These are phyloP conservation scores for Danaus chrysippus DNA, from an alignment of 2,888 invertebrate species.

Conservation along the genomic window DNA sequence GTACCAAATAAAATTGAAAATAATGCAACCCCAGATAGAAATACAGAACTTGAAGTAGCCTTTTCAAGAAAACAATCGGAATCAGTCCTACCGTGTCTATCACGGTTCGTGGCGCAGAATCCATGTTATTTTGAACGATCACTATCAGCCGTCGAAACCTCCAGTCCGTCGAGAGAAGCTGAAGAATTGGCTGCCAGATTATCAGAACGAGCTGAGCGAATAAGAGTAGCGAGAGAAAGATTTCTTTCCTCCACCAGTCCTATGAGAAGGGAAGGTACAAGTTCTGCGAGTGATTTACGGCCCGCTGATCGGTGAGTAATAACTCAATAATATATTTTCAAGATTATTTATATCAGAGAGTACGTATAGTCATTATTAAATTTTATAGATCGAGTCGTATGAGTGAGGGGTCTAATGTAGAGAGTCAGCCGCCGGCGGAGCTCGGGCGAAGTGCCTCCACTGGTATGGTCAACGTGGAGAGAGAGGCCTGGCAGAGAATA, in stretches of 20 bases:
- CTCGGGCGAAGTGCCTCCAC: slow-evolving; percentile 87
- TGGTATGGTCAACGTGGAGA: slow-evolving; percentile 86
- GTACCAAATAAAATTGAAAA: slow-evolving; percentile 40
- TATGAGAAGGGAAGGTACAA: slow-evolving; percentile 67
- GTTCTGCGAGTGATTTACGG: slow-evolving; percentile 66
- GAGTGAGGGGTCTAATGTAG: slow-evolving; percentile 81
- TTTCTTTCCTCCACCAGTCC: slow-evolving; percentile 79
- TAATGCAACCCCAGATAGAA: neutral
- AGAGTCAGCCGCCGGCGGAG: slow-evolving; percentile 43
- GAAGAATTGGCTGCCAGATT: slow-evolving; percentile 52
- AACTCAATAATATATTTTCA: slow-evolving; percentile 1
- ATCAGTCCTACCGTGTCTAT: slow-evolving; percentile 52
- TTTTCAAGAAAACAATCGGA: slow-evolving; percentile 58
- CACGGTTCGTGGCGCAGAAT: slow-evolving; percentile 51
- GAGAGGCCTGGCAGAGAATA: slow-evolving; percentile 79
- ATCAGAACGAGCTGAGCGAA: slow-evolving; percentile 77
- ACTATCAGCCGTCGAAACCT: slow-evolving; percentile 51
- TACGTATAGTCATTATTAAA: neutral
- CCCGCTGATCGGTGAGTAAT: slow-evolving; percentile 61
- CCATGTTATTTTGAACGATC: slow-evolving; percentile 55
- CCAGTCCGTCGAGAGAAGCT: slow-evolving; percentile 40
- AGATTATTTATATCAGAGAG: neutral
- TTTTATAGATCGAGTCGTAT: slow-evolving; percentile 76
- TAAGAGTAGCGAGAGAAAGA: slow-evolving; percentile 85
- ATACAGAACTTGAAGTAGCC: slow-evolving; percentile 11